Conservation (phyloP, 2,888 invertebrate genomes). For the Polylopha cassiicola region DNA sequence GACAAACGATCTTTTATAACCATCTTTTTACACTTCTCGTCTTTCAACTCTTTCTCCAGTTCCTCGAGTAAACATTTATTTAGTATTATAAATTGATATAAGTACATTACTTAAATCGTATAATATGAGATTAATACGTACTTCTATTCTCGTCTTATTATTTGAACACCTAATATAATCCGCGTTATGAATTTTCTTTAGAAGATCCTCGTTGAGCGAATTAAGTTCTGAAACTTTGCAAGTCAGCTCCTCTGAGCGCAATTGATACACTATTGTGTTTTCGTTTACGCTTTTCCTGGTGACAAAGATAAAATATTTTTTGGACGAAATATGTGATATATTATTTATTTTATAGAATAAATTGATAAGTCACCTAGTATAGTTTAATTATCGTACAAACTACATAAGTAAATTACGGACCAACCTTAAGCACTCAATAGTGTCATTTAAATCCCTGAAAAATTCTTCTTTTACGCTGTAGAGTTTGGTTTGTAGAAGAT, state of each 20-base stretch:
- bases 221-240: conserved; percentile 48
- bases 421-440: conserved; percentile 51
- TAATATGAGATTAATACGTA: conserved; percentile 23
- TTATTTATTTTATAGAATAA: background rate
- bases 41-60: conserved; percentile 57
- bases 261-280: conserved; percentile 45
- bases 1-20: conserved; percentile 43
- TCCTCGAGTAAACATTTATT: conserved; percentile 40
- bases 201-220: conserved; percentile 51
- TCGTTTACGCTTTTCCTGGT: conserved; percentile 52
- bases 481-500: conserved; percentile 47
- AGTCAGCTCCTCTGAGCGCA: conserved; percentile 48
- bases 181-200: conserved; percentile 46
- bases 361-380: background rate
- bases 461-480: conserved; percentile 50
- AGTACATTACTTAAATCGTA: background rate
- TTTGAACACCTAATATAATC: conserved; percentile 43
- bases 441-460: conserved; percentile 42
- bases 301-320: conserved; percentile 22
- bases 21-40: conserved; percentile 47
- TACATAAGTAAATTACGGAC: background rate
- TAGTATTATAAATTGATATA: conserved; percentile 1
- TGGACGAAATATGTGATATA: background rate
- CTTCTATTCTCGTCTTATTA: conserved; percentile 48
- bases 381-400: background rate